Percentiles rank a stretch among this genome's conserved stretches.
Conservation (phyloP, 2,797 vertebrate genomes). For the Phoxinus dragarum region DNA sequence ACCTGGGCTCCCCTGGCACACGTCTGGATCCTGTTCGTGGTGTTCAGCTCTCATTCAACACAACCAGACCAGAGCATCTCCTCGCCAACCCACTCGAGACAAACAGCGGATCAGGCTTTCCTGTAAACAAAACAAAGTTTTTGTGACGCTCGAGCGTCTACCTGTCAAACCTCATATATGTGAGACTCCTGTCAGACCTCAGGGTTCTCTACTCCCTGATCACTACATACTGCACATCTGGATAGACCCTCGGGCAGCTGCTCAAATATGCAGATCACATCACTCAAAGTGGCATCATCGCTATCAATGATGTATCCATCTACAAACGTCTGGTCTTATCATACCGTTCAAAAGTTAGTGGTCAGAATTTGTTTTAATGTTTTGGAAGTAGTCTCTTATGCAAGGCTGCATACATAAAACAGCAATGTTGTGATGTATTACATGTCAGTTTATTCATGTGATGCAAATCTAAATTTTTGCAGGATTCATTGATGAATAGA, state of each 20-base stretch:
- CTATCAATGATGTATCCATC: not conserved
- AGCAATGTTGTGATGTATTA: not conserved
- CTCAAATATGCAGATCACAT: slow-evolving; percentile 8
- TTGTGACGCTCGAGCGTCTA: not conserved
- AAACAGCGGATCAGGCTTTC: not conserved
- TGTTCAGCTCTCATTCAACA: slow-evolving; percentile 5
- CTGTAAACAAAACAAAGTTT: slow-evolving; percentile 15
- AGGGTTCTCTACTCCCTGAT: not conserved
- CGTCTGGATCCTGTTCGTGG: not conserved
- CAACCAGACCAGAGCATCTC: not conserved
- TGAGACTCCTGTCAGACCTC: not conserved
- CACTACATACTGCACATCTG: slow-evolving; percentile 23
- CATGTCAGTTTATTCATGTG: not conserved
- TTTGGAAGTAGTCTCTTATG: not conserved
- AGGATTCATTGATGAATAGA: not conserved
- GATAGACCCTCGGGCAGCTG: not conserved
- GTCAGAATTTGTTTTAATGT: not conserved
- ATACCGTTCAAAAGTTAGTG: not conserved
- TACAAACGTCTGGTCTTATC: not conserved
- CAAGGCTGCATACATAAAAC: not conserved
- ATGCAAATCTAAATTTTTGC: not conserved
- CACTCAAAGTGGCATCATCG: not conserved
- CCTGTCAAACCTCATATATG: slow-evolving; percentile 8
- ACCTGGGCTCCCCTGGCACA: slow-evolving; percentile 33
- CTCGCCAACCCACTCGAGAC: not conserved